Conservation (phyloP, 2,888 invertebrate genomes). For the Empis livida region DNA sequence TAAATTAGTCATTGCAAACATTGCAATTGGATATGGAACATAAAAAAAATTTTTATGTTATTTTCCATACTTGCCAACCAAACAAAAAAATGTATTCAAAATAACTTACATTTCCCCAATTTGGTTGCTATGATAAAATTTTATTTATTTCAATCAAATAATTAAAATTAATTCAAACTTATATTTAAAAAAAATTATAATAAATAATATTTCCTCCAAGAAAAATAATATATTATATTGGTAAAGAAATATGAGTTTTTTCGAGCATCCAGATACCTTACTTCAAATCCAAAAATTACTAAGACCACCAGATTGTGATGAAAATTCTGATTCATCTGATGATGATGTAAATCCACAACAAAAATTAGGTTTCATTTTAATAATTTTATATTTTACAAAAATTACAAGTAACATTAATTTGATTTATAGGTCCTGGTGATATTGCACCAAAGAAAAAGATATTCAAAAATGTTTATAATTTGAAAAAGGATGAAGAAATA, state of each 20-base stretch:
- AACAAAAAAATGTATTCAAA: no score
- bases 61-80: no score
- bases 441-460: conserved; percentile 23
- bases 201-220: no score
- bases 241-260: conserved; percentile 11
- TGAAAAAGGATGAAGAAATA: background rate
- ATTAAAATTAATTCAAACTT: background rate
- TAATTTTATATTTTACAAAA: background rate
- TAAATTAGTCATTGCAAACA: no score
- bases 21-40: no score
- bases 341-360: conserved; percentile 19
- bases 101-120: no score
- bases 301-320: conserved; percentile 20
- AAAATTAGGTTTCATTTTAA: conserved; percentile 20
- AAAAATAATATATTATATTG: no score
- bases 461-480: conserved; percentile 2
- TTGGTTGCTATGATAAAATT: no score
- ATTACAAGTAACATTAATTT: background rate
- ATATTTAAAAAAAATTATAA: conserved; percentile 17
- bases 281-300: conserved; percentile 23
- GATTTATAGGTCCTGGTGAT: conserved; percentile 35
- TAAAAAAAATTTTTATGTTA: no score
- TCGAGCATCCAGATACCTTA: conserved; percentile 27
- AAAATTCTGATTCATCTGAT: conserved; percentile 24
- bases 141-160: no score